Evolutionary conservation across 1,140 invertebrate species (phyloP).

Genomic region (Eriocheir sinensis): DNA sequence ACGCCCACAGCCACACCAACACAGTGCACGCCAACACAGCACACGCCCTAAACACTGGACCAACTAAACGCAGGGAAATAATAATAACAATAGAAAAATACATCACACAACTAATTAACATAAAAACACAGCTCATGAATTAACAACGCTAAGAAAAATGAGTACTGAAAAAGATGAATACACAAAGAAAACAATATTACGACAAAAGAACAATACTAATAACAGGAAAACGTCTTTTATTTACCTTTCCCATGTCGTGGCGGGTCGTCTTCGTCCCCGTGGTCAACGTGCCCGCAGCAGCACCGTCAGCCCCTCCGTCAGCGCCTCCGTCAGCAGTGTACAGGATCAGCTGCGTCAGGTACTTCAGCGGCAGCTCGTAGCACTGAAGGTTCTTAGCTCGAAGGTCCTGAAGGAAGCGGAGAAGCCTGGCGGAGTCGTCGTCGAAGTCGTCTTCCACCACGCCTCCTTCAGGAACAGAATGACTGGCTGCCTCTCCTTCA

Average conservation of each 20-base stretch:
- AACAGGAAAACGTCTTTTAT: background rate
- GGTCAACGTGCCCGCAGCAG: background rate
- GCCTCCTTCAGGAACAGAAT: background rate
- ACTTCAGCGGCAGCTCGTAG: conserved; percentile 51
- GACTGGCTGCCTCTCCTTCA: background rate
- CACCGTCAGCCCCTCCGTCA: background rate
- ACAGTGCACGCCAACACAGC: too few relatives aligned
- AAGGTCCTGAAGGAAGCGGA: conserved; percentile 32
- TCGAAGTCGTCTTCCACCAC: background rate
- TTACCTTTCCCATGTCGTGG: background rate
- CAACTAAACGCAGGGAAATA: too few relatives aligned
- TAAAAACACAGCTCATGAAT: too few relatives aligned
- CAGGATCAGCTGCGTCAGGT: conserved; percentile 31
- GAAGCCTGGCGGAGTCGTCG: background rate
- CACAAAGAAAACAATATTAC: background rate
- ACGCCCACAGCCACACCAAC: too few relatives aligned
- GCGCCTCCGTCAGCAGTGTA: background rate
- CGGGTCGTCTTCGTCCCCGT: too few relatives aligned
- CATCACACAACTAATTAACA: too few relatives aligned
- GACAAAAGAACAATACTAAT: background rate
- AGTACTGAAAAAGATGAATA: too few relatives aligned
- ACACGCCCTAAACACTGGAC: too few relatives aligned
- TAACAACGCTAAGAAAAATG: too few relatives aligned
- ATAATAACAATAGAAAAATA: too few relatives aligned
- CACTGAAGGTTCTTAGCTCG: conserved; percentile 53